Base-by-base conservation (phyloP, 2,888 invertebrate genomes). In the Habroteleia sp. region DNA sequence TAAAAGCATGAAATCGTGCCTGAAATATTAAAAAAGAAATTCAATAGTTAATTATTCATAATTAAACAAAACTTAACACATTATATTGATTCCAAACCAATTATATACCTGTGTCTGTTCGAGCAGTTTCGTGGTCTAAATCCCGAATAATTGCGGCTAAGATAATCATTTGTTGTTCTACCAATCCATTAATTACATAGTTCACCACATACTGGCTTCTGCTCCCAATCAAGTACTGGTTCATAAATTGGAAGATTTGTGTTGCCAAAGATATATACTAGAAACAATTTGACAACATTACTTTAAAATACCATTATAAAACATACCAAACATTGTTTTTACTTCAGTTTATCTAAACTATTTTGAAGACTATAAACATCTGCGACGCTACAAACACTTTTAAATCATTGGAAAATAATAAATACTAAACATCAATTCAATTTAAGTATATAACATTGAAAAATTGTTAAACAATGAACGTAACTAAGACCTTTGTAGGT, bases 101-200 rank as follows among this genome's bases (percentile, higher is more conserved):
- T 56, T 52, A 69, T 58, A 6, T 75, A 91, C 91, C 93, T 80
- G 93, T 93, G 83, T 96, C 96, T 2, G 95, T 94, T 56, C 95
- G 91, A 3, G 96, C 94, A 0, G 95, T 95, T 90, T 98, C 97
- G 50, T 94, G 91, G 89, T 98, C 98, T 54, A 98, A 91, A 87
- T 98, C 97, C 82, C 95, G 93, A 48, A 98, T 94, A 39, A 98
- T 93, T 3, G 95, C 95, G 0, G 97, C 95, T 66, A 98, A 90
- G 78, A 96, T 92, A 5, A 95, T 92, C 91, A 97, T 96, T 88
- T 97, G 97, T 42, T 96, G 95, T 82, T 97, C 97, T 60, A 94
- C 93, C 20, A 96, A 89, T 27, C 94, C 93, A 68, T 92, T 91
- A 78, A 94, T 93, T 1, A 93, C 93, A 82, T 93, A 93, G 77